phyloP scores from a whole-genome alignment of 1,140 invertebrate species.

The Monomorium pharaonis region DNA sequence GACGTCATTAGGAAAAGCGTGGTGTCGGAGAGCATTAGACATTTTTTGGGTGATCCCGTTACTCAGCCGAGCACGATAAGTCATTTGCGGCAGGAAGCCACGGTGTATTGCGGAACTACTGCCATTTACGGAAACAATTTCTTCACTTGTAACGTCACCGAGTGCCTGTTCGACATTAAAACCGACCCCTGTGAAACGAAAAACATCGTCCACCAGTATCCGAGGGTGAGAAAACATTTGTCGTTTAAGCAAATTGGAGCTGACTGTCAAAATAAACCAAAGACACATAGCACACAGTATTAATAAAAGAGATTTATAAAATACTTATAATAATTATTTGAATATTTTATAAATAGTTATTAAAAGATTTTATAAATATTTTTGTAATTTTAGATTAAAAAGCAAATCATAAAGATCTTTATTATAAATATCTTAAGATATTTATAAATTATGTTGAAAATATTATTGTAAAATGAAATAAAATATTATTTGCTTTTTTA shows the following conservation, averaged over 20 bases:
- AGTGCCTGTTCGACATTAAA: conserved; percentile 89
- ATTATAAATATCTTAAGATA: no score
- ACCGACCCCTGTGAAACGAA: conserved; percentile 89
- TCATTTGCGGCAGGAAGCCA: conserved; percentile 79
- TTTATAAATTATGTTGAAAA: no score
- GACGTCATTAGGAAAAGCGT: conserved; percentile 73
- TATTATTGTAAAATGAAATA: no score
- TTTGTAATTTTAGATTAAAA: no score
- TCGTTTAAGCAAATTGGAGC: background rate
- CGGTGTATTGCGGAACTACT: conserved; percentile 77
- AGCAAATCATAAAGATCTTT: no score
- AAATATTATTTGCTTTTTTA: no score
- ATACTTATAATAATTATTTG: no score
- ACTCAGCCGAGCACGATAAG: conserved; percentile 81
- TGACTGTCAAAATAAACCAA: background rate
- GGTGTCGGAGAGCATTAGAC: conserved; percentile 78
- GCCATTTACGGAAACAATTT: conserved; percentile 70
- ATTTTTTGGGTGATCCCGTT: conserved; percentile 80
- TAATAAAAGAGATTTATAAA: no score
- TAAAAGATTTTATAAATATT: no score
- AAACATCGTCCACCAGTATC: conserved; percentile 85
- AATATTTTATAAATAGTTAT: no score
- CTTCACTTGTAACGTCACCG: conserved; percentile 81
- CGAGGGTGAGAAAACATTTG: conserved; percentile 72
- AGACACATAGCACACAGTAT: no score